Evolutionary conservation across 1,140 invertebrate genomes (phyloP), one percentile per base, ranked within the genome.

Genomic region (Sycophaga agraensis): DNA sequence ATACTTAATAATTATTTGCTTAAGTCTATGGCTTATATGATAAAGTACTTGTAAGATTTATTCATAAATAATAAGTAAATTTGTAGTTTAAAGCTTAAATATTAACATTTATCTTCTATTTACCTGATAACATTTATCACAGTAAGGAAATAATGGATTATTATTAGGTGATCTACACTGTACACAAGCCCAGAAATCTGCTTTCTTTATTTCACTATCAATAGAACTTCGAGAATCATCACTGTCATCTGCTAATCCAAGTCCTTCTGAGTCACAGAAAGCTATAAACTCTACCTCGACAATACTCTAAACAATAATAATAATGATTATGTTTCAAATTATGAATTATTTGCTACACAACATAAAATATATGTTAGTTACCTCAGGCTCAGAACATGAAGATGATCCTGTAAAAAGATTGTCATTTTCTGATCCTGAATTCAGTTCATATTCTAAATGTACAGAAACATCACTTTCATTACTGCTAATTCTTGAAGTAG

Each of bases 61-160:
- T n/a, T n/a, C n/a, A n/a, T n/a, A n/a, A n/a, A n/a, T n/a, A n/a
- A 3, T 17, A 35, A 34, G 16, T 34, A 12, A 50, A 50, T 51
- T 7, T 12, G 11, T 51, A 35, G 1, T 1, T 43, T 22, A 43
- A 21, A 43, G 2, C 7, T 7, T 21, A 21, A 21, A 37, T 6
- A 12, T 12, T 4, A 12, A 3, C 2, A 37, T 12, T 12, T 21
- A 21, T 9, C 2, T 21, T 40, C 8, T n/a, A 40, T 19, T 54
- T 70, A 86, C 85, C 84, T 86, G 82, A 70, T 83, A 88, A 70
- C 87, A 89, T 73, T 84, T 86, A 73, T 87, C 83, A 74, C 87
- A 89, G 75, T 85, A 88, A 39, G 84, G 78, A 72, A 84, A 88
- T 31, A 83, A 70, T 21, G 85, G 85, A 78, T 86, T 87, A 69